These are phyloP conservation scores for Rhea americana DNA, from an alignment of 2,113 vertebrate genomes.

Conservation along the genomic window DNA sequence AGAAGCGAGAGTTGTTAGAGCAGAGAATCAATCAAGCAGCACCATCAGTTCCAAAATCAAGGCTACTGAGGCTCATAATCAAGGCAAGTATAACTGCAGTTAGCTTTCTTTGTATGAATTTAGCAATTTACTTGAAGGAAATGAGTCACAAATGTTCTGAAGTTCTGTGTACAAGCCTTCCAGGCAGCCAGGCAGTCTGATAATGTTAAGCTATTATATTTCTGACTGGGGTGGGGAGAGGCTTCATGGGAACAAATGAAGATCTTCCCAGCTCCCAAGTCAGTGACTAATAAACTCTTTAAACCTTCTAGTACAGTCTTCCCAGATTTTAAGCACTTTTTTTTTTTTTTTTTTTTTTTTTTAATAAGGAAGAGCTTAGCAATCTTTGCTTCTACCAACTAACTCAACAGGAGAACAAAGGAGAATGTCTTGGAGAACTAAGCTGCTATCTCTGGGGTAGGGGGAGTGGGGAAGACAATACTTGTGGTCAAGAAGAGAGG, in stretches of 20 bases:
- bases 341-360: background rate
- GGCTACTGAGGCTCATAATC: slow-evolving; percentile 4
- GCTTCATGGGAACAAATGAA: background rate
- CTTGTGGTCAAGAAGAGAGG: fast-evolving
- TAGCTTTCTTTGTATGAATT: slow-evolving; percentile 23
- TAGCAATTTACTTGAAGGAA: slow-evolving; percentile 37
- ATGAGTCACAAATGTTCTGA: slow-evolving; percentile 25
- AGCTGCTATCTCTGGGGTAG: background rate
- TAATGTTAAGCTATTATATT: background rate
- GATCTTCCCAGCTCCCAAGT: background rate
- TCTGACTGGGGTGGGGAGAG: background rate
- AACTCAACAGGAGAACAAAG: background rate
- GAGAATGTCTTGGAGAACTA: background rate
- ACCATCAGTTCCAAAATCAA: slow-evolving; percentile 23
- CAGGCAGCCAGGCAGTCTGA: background rate
- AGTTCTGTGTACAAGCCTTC: background rate
- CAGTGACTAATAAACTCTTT: background rate
- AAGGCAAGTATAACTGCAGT: slow-evolving; percentile 15
- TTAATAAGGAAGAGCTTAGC: background rate
- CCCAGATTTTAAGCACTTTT: background rate
- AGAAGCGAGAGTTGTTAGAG: slow-evolving; percentile 33
- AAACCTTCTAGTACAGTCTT: background rate
- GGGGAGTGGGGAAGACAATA: background rate
- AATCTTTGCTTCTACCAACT: background rate
- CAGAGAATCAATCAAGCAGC: slow-evolving; percentile 45